Evolutionary conservation across 2,888 invertebrate genomes (phyloP), one percentile per base, ranked within the genome.

Genomic region (Dynastes hyllus): DNA sequence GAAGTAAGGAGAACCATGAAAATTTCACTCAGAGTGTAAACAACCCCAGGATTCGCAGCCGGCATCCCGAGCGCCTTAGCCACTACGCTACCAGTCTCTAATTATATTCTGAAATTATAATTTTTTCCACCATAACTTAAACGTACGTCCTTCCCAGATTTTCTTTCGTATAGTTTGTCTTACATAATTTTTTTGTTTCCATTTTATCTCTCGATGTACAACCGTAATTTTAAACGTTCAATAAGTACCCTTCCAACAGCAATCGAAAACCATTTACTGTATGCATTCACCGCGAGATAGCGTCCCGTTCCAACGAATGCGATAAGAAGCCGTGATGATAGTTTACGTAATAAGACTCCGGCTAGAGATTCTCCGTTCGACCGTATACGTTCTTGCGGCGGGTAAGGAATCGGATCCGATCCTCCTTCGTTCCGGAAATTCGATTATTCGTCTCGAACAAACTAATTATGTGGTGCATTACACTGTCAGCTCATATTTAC

Each of bases 391-490:
- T n/a, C 63, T 13, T 13, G n/a, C 22, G 22, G 67, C 50, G 9
- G 40, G 45, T 16, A 32, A 73, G 73, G 73, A 73, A 61, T 61
- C 58, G 73, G 58, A 73, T 73, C 73, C 73, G 58, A 8, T 58
- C 22, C 55, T 73, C 58, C 73, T 73, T 40, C 58, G 73, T 73
- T 73, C 78, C 70, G 65, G 63, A 71, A 78, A 78, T 32, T 71
- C 71, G 63, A 78, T 78, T 78, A 78, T 78, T 78, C 78, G 78
- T 78, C 78, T 71, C 70, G 78, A 78, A 61, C 71, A 78, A 78
- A 78, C 78, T 71, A 78, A 78, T 78, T 78, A 78, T 63, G 70
- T 78, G 63, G 70, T 78, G 78, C 78, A 78, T 78, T 78, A 78
- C 78, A 78, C 78, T 78, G 78, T 78, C 78, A 70, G 78, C 65